Evolutionary conservation across 2,113 vertebrate species (phyloP), one percentile per base, ranked within the genome.

Genomic region (Cheilinus undulatus): DNA sequence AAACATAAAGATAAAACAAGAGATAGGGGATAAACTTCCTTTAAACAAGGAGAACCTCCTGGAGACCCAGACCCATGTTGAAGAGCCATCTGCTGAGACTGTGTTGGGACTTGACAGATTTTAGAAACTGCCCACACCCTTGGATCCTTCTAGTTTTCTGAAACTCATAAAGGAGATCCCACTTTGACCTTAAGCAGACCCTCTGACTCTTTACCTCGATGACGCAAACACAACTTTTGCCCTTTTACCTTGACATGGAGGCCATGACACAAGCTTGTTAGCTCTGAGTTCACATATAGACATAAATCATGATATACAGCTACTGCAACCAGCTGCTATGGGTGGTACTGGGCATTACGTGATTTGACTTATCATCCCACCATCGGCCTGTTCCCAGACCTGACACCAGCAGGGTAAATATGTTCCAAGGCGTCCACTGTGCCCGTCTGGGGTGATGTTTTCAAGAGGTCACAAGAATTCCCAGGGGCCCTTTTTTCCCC

Each of bases 311-410:
- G 34, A 48, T 27, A 20, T 7, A 38, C 2, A 38, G 45, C 42
- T 3, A 9, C 43, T 23, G 14, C 19, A 43, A 56, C 4, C 7
- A n/a, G 1, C 22, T 8, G 13, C 46, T 43, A 27, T 12, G 17
- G 7, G 63, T 43, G 60, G 45, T 54, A 23, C 43, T 28, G 48
- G 13, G 27, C 49, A 45, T 26, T 3, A 22, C 57, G 50, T 15
- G 58, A 38, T 49, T 57, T 14, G 64, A 76, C 54, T 19, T 50
- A 23, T 56, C 49, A 32, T 51, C 14, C 57, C 67, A 30, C 66
- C 64, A 57, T 68, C 12, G 0, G 61, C 43, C 24, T 3, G 60
- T 85, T 90, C 88, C 86, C 85, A 91, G 87, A 81, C 75, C 56
- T 74, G 67, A 71, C 73, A 62, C 67, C 79, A 19, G 3, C 8